Conservation (phyloP, 1,140 invertebrate genomes). For the Anoplolepis gracilipes region DNA sequence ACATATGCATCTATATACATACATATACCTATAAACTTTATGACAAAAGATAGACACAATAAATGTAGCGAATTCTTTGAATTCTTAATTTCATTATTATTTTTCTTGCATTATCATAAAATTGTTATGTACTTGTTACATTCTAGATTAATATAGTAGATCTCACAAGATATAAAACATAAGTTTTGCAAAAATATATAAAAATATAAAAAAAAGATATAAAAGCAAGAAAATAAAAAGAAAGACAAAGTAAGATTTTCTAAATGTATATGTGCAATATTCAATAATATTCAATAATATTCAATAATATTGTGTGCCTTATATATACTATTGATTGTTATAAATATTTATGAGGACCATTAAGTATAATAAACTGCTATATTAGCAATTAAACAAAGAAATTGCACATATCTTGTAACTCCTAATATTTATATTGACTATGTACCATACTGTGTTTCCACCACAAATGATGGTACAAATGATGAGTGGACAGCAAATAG, state of each 20-base stretch:
- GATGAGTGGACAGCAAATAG: slow-evolving; percentile 81
- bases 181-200: slow-evolving; percentile 29
- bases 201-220: slow-evolving; percentile 27
- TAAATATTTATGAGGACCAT: slow-evolving; percentile 34
- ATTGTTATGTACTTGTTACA: slow-evolving; percentile 26
- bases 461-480: slow-evolving; percentile 83
- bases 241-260: slow-evolving; percentile 48
- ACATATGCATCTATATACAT: not conserved
- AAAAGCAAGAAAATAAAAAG: not conserved
- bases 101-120: not conserved
- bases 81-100: slow-evolving; percentile 13
- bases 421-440: slow-evolving; percentile 74
- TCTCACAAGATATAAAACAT: slow-evolving; percentile 32
- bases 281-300: slow-evolving; percentile 46
- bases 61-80: slow-evolving; percentile 8
- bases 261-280: slow-evolving; percentile 22
- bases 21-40: slow-evolving; percentile 12
- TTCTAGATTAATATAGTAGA: slow-evolving; percentile 49
- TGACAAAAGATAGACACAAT: slow-evolving; percentile 42
- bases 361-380: slow-evolving; percentile 27
- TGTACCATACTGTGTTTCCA: slow-evolving; percentile 83
- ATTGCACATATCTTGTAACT: slow-evolving; percentile 21
- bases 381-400: slow-evolving; percentile 39
- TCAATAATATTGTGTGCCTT: slow-evolving; percentile 41
- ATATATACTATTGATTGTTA: slow-evolving; percentile 10